Evolutionary conservation across 2,888 invertebrate species (phyloP).

Genomic region (Eristalis arbustorum): DNA sequence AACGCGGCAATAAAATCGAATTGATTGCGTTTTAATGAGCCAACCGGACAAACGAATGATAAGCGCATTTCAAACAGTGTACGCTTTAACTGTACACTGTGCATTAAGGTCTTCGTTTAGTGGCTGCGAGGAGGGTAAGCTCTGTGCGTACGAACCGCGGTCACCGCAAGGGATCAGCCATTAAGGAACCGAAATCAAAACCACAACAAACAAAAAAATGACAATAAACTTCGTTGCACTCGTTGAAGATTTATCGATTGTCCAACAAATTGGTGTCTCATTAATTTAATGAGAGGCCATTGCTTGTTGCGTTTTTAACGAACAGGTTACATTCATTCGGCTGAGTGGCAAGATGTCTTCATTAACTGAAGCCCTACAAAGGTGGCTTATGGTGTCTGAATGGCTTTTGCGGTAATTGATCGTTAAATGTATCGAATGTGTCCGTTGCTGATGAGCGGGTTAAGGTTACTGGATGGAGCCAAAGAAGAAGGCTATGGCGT

Average conservation of each 20-base stretch:
- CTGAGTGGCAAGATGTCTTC: neutral
- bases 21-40: slow-evolving; percentile 58
- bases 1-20: slow-evolving; percentile 32
- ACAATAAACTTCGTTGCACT: neutral
- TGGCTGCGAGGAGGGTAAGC: neutral
- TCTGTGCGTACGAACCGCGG: neutral
- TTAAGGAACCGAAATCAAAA: neutral
- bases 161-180: neutral
- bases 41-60: slow-evolving; percentile 29
- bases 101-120: neutral
- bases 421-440: neutral
- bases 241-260: slow-evolving; percentile 42
- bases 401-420: neutral
- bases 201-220: neutral
- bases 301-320: neutral
- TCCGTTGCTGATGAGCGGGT: too few species aligned
- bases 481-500: too few species aligned
- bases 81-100: neutral
- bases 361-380: neutral
- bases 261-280: slow-evolving; percentile 27
- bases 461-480: too few species aligned
- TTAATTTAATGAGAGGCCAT: slow-evolving; percentile 3
- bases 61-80: slow-evolving; percentile 36
- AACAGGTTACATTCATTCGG: neutral
- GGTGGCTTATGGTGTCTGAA: neutral